Conservation (phyloP, 2,113 vertebrate species). For the Ammodytes dubius region DNA sequence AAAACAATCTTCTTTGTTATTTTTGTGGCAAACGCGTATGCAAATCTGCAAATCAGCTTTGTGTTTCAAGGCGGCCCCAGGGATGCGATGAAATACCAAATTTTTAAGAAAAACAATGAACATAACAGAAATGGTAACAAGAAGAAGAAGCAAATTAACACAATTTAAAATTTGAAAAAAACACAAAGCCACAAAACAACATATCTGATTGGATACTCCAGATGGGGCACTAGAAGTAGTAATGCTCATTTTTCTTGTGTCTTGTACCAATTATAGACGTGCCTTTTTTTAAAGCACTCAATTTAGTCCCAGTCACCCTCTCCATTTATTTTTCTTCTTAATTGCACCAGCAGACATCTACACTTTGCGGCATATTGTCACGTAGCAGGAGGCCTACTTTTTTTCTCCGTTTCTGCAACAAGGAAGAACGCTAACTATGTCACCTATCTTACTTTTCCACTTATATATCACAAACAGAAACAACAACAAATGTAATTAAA, state of each 20-base stretch:
- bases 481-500: background rate
- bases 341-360: background rate
- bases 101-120: background rate
- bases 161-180: background rate
- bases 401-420: background rate
- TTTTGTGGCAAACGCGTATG: background rate
- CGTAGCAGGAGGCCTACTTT: background rate
- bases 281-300: background rate
- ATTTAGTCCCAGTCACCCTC: background rate
- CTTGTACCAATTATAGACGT: background rate
- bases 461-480: background rate
- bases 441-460: background rate
- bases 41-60: constrained; percentile 7
- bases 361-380: constrained; percentile 5
- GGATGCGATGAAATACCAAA: background rate
- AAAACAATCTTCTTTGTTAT: background rate
- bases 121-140: background rate
- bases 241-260: background rate
- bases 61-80: background rate
- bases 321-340: background rate
- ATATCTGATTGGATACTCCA: background rate
- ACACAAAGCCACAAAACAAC: background rate
- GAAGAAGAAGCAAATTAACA: background rate
- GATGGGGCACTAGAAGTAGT: no score
- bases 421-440: background rate